Evolutionary conservation across 2,888 invertebrate genomes (phyloP), one percentile per base, ranked within the genome.

Genomic region (Himalopsyche tibetana): DNA sequence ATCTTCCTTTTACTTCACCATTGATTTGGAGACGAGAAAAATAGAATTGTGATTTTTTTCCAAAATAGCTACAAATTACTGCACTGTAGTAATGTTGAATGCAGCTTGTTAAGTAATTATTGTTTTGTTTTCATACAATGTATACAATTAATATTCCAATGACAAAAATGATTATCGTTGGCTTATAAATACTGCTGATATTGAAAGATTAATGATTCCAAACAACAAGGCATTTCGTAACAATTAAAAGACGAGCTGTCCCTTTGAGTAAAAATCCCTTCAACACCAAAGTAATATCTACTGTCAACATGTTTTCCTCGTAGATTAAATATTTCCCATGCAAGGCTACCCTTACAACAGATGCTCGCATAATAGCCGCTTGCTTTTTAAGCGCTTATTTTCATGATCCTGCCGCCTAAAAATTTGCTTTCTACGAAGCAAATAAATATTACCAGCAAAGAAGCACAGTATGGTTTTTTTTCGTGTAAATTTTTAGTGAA

Each of bases 331-430:
- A 86, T 86, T 86, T 86, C 79, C 84, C 82, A 84, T 74, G 80
- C 84, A 80, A 82, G 79, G 82, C 82, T 74, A 82, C 82, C 82
- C 82, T 36, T 82, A 81, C 82, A 69, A 82, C 86, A 86, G 86
- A 86, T 86, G 86, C 80, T 86, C 85, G 80, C 82, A 84, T 84
- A 84, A 86, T 84, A 84, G 84, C 86, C 82, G 84, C 82, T 82
- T 79, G 86, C 84, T 86, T 86, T 86, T 86, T 86, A 86, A 86
- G 86, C 84, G 86, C 84, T 84, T 86, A 86, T 84, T 86, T 86
- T 82, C 84, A 82, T 86, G 82, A 74, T 36, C 15, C 19, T 38
- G 11, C 12, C 36, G 74, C 36, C 74, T 74, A 36, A 36, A 74
- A 74, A 74, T 36, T 36, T 74, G 19, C 74, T 74, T 74, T 74